Evolutionary conservation across 2,113 vertebrate species (phyloP).

Genomic region (Callopanchax toddi): DNA sequence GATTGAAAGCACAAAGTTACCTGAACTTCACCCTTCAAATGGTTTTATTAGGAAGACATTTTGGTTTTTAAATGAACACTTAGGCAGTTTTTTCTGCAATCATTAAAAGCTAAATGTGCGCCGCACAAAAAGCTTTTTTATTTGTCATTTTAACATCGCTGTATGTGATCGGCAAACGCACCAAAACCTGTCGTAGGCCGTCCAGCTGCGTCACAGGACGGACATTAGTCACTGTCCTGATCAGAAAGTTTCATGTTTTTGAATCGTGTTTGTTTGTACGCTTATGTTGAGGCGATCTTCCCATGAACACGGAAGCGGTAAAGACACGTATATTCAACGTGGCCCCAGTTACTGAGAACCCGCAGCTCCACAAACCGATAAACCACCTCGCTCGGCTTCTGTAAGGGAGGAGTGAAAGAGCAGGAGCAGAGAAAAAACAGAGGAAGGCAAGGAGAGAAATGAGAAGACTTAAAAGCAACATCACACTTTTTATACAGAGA

Average conservation of each 20-base stretch:
- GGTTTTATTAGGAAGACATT: slow-evolving; percentile 9
- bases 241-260: too few relatives aligned
- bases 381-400: slow-evolving; percentile 38
- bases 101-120: slow-evolving; percentile 9
- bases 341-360: slow-evolving; percentile 94
- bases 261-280: neutral
- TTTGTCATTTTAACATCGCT: slow-evolving; percentile 3
- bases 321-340: slow-evolving; percentile 93
- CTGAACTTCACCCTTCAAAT: slow-evolving; percentile 20
- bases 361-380: slow-evolving; percentile 74
- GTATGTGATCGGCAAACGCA: neutral
- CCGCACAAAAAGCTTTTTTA: slow-evolving; percentile 13
- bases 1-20: slow-evolving; percentile 33
- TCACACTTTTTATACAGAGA: neutral
- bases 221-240: neutral
- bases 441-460: neutral
- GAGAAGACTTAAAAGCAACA: neutral
- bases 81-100: neutral
- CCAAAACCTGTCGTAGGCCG: neutral
- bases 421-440: neutral
- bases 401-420: neutral
- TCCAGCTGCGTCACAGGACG: neutral
- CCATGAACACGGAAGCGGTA: slow-evolving; percentile 97
- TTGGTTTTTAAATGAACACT: slow-evolving; percentile 13
- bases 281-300: slow-evolving; percentile 58